Evolutionary conservation across 2,113 vertebrate genomes (phyloP), one percentile per base, ranked within the genome.

Genomic region (Eubucco bourcierii): DNA sequence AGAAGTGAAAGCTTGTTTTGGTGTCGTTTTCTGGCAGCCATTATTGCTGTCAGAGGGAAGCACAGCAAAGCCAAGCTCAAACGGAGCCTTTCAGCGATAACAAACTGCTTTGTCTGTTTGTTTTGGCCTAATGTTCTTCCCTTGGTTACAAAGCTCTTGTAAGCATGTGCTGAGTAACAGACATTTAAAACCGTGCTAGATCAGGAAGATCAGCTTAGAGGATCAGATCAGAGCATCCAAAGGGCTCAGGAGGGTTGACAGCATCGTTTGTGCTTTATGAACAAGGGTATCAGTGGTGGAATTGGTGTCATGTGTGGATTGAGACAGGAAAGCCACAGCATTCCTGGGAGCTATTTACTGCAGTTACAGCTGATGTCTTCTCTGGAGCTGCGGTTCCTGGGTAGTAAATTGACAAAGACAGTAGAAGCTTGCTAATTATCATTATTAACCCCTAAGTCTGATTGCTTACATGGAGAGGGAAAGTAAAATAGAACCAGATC

Each of bases 251-350:
- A 10, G 19, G 52, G 23, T 53, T 60, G 34, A 11, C 50, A 15
- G 44, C 29, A 6, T 27, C 0, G 1, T 67, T 17, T 8, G 25
- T 41, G 20, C n/a, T 61, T 79, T 41, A 8, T 46, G 44, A 20
- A 47, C 53, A 29, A 53, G 37, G 16, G 20, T n/a, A 29, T 41
- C 41, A 41, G 41, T 46, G 44, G 53, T 5, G 0, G 10, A 34
- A 7, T 23, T 11, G 28, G 17, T 31, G 39, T 44, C 9, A 1
- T 7, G 3, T 14, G 19, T 1, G 2, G 11, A 33, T 52, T 31
- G 63, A 52, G 67, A 23, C 46, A 52, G 68, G 63, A 80, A 66
- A 39, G 39, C 59, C 17, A 8, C 6, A 2, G 60, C 9, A 16
- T 37, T 37, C 33, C 27, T 24, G 23, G 33, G 21, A 16, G 15